Conservation (phyloP, 2,113 vertebrate genomes). For the Leucopsar rothschildi region DNA sequence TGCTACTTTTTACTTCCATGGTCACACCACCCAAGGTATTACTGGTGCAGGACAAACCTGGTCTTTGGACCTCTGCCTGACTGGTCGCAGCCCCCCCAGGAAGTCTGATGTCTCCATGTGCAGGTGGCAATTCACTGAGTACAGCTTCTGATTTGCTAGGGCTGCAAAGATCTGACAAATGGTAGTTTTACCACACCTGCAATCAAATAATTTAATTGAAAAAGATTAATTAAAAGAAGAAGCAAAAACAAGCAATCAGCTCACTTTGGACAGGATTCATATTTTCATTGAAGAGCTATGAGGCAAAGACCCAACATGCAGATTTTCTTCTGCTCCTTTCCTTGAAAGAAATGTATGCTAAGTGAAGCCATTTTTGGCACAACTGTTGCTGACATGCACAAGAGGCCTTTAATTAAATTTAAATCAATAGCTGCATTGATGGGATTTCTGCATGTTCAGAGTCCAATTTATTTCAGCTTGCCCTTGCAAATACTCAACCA, state of each 20-base stretch:
- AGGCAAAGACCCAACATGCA: background rate
- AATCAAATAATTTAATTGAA: background rate
- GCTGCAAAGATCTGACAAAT: slow-evolving; percentile 94
- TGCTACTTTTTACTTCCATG: background rate
- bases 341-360: background rate
- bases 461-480: background rate
- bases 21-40: background rate
- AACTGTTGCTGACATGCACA: background rate
- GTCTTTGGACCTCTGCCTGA: slow-evolving; percentile 78
- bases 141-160: slow-evolving; percentile 81
- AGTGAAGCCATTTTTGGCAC: background rate
- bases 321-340: background rate
- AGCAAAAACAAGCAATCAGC: background rate
- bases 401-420: background rate
- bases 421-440: background rate
- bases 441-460: background rate
- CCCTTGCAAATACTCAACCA: background rate
- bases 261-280: background rate
- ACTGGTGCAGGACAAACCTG: slow-evolving; percentile 68
- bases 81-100: slow-evolving; percentile 88
- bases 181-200: slow-evolving; percentile 96
- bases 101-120: slow-evolving; percentile 98
- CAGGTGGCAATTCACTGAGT: slow-evolving; percentile 91
- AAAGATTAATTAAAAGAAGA: background rate
- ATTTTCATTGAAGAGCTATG: background rate